Evolutionary conservation across 2,113 vertebrate genomes (phyloP).

Genomic region (Kryptolebias marmoratus): DNA sequence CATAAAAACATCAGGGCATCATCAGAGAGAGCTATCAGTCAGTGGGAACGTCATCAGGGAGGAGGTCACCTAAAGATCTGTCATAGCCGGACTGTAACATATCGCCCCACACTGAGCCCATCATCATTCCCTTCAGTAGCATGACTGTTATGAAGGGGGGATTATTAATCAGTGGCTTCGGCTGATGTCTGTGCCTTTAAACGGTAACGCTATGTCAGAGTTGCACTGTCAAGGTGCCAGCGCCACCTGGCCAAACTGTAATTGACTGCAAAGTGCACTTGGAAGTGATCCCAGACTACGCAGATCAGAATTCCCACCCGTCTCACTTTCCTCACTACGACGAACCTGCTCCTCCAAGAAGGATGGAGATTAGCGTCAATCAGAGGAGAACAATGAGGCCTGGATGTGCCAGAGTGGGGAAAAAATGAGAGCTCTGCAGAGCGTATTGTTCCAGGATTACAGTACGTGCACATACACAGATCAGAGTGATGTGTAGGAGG

Average conservation of each 20-base stretch:
- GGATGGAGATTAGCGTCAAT: constrained; percentile 64
- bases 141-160: constrained; percentile 25
- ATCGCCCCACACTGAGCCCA: constrained; percentile 27
- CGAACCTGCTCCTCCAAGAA: constrained; percentile 55
- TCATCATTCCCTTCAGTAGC: constrained; percentile 41
- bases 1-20: constrained; percentile 47
- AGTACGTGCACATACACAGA: constrained; percentile 45
- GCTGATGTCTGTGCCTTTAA: constrained; percentile 64
- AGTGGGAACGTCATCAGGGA: background rate
- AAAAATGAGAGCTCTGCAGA: constrained; percentile 33
- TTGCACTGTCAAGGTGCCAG: constrained; percentile 66
- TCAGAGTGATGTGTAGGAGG: constrained; percentile 59
- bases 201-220: constrained; percentile 59
- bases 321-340: constrained; percentile 51
- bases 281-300: constrained; percentile 66
- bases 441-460: constrained; percentile 66
- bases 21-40: constrained; percentile 31
- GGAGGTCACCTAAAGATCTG: constrained; percentile 30
- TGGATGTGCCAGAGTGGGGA: constrained; percentile 38
- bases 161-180: constrained; percentile 53
- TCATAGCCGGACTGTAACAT: constrained; percentile 51
- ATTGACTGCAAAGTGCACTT: constrained; percentile 77
- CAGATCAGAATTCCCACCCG: constrained; percentile 61
- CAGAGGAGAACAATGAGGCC: constrained; percentile 50
- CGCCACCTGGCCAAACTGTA: constrained; percentile 76